A percentile compares a stretch with the other conserved stretches of the same genome.
Conservation (phyloP, 2,797 vertebrate genomes). For the Apogon talboti region DNA sequence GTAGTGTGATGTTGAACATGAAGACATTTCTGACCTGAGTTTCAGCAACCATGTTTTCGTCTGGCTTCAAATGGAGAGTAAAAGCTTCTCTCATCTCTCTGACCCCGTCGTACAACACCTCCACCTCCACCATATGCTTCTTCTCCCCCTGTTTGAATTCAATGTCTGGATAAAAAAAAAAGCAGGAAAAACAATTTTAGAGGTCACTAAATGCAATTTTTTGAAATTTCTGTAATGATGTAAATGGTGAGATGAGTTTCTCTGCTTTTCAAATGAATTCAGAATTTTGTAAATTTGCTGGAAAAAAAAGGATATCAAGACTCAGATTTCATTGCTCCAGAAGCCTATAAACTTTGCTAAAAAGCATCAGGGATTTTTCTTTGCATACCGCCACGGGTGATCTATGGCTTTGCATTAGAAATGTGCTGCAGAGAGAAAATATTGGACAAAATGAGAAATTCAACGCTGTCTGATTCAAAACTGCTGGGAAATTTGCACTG, state of each 20-base stretch:
- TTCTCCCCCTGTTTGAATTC: slow-evolving; percentile 92
- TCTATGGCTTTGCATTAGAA: slow-evolving; percentile 59
- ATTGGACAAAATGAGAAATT: slow-evolving; percentile 54
- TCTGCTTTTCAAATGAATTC: slow-evolving; percentile 19
- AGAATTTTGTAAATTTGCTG: slow-evolving; percentile 16
- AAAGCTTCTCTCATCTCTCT: slow-evolving; percentile 96
- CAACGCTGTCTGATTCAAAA: slow-evolving; percentile 46
- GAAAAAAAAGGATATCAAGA: slow-evolving; percentile 10
- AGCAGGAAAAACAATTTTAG: slow-evolving; percentile 2
- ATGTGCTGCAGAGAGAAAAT: slow-evolving; percentile 48
- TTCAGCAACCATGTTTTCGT: slow-evolving; percentile 95
- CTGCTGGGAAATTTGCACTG: slow-evolving; percentile 30
- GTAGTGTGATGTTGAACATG: not conserved
- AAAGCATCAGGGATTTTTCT: slow-evolving; percentile 51
- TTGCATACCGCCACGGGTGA: slow-evolving; percentile 56
- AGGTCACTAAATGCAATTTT: slow-evolving; percentile 5
- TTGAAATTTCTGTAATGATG: not conserved
- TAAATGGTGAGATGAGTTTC: slow-evolving; percentile 15
- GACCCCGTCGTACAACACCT: slow-evolving; percentile 89
- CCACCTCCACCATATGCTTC: slow-evolving; percentile 89
- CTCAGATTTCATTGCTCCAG: slow-evolving; percentile 42
- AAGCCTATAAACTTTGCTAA: slow-evolving; percentile 41
- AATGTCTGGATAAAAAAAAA: slow-evolving; percentile 82
- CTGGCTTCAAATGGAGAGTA: slow-evolving; percentile 92
- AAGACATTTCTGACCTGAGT: slow-evolving; percentile 84